Conservation (phyloP, 2,113 vertebrate species). For the Ophthalmolycus amberensis region DNA sequence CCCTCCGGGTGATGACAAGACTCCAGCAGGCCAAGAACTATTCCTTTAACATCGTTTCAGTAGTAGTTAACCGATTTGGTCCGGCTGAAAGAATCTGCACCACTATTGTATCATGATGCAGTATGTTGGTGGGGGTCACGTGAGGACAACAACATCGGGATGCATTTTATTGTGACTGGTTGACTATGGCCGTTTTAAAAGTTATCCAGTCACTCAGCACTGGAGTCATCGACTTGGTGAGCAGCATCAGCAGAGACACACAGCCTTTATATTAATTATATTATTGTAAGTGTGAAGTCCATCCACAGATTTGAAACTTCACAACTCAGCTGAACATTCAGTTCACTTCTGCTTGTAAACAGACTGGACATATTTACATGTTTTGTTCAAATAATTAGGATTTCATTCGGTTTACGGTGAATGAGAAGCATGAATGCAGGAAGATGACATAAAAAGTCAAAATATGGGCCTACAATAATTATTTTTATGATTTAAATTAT, state of each 20-base stretch:
- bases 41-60: neutral
- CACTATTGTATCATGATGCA: neutral
- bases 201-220: neutral
- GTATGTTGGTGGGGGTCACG: neutral
- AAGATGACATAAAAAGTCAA: neutral
- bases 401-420: neutral
- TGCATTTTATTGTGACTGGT: neutral
- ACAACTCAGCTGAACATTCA: conserved; percentile 16
- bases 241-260: conserved; percentile 9
- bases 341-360: neutral
- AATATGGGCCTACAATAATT: neutral
- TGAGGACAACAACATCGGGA: neutral
- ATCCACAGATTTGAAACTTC: conserved; percentile 2
- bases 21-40: neutral
- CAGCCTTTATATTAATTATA: neutral
- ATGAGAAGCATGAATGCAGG: neutral
- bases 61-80: neutral
- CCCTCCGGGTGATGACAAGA: too few relatives aligned
- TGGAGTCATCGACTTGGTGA: conserved; percentile 17
- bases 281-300: conserved; percentile 24
- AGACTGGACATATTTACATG: neutral
- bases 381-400: neutral
- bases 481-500: neutral
- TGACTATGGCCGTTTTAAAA: neutral
- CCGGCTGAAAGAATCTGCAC: neutral